Evolutionary conservation across 1,140 invertebrate species (phyloP).

Genomic region (Danaus melanippus): DNA sequence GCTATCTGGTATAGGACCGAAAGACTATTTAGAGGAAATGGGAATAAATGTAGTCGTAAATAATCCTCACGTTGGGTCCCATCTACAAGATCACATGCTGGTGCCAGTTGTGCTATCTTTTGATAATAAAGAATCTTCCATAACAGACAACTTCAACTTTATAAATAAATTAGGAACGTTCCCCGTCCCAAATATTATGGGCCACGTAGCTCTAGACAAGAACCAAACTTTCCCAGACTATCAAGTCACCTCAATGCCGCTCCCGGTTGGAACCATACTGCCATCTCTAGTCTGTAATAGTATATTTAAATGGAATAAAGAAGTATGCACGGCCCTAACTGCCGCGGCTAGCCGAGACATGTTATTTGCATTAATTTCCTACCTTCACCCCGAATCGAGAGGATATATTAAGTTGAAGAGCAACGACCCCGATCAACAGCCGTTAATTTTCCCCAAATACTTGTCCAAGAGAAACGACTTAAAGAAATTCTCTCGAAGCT

Average conservation of each 20-base stretch:
- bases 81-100: constrained; percentile 82
- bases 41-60: constrained; percentile 65
- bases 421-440: constrained; percentile 86
- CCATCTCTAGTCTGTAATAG: constrained; percentile 79
- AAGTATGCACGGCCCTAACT: constrained; percentile 24
- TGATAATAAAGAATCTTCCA: constrained; percentile 21
- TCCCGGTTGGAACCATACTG: constrained; percentile 57
- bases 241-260: constrained; percentile 33
- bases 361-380: constrained; percentile 84
- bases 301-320: constrained; percentile 78
- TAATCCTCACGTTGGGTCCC: constrained; percentile 77
- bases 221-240: constrained; percentile 43
- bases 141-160: constrained; percentile 18
- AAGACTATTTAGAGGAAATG: constrained; percentile 44
- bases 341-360: constrained; percentile 79
- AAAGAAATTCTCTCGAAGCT: constrained; percentile 81
- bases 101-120: constrained; percentile 77
- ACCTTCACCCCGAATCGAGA: constrained; percentile 82
- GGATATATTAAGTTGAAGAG: constrained; percentile 83
- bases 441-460: constrained; percentile 91
- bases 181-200: constrained; percentile 23
- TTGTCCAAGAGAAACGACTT: constrained; percentile 83
- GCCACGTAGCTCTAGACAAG: constrained; percentile 25
- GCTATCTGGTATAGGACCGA: constrained; percentile 60
- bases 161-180: constrained; percentile 27